These are phyloP conservation scores for Acipenser ruthenus DNA, from an alignment of 2,797 vertebrate genomes.

Conservation along the genomic window DNA sequence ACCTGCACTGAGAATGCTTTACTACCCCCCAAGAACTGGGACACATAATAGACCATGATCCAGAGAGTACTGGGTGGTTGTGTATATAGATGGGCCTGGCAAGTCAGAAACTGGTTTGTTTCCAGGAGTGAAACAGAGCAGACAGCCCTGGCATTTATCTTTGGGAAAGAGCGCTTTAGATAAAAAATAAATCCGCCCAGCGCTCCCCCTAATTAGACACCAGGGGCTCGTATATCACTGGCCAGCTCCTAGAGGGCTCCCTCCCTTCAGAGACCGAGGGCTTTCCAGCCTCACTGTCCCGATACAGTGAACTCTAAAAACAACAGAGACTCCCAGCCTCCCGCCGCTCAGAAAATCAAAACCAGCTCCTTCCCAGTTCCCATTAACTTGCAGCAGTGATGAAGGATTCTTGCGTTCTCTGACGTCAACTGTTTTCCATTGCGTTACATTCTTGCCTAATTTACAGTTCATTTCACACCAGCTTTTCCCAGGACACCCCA, in stretches of 20 bases:
- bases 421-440: too few relatives aligned
- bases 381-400: too few relatives aligned
- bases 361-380: neutral
- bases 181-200: constrained; percentile 40
- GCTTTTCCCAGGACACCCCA: too few relatives aligned
- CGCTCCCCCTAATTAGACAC: constrained; percentile 19
- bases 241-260: neutral
- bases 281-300: neutral
- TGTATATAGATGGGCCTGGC: constrained; percentile 10
- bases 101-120: constrained; percentile 28
- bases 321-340: neutral
- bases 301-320: too few relatives aligned
- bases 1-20: too few relatives aligned
- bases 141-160: constrained; percentile 48
- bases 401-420: too few relatives aligned
- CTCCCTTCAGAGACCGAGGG: neutral
- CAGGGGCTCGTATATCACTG: neutral
- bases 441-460: too few relatives aligned
- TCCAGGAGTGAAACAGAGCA: constrained; percentile 49
- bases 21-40: too few relatives aligned
- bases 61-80: constrained; percentile 5
- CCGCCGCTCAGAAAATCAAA: constrained; percentile 13
- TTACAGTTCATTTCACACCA: too few relatives aligned
- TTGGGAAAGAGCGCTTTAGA: constrained; percentile 40
- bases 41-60: too few relatives aligned